Base-by-base conservation (phyloP, 2,797 vertebrate genomes). In the Sebastes elongatus region DNA sequence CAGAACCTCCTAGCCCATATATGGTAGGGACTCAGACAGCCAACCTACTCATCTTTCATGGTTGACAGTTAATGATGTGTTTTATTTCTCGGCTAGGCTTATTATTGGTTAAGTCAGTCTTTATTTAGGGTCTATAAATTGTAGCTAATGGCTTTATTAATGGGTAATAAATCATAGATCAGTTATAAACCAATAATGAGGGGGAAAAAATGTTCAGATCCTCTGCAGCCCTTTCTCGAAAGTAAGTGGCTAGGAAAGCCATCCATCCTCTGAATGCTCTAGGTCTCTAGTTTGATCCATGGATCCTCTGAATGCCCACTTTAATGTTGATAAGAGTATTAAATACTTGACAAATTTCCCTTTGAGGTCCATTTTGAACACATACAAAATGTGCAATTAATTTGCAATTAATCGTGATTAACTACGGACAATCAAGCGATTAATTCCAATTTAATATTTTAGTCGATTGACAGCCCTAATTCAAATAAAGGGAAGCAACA, bases 1-100 rank as follows among this genome's bases (percentile, higher is more conserved):
- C 99, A 99, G 94, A 98, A 94, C 77, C 60, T 98, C 57, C 95
- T 99, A 25, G 99, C 99, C 8, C 98, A 99, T 82, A 98, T 99
- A 92, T 99, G 99, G 99, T 99, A 96, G 7, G 81, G 5, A n/a
- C 18, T 38, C 27, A 28, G 11, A 9, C 8, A 16, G 10, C 2
- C 32, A 52, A 42, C 0, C 4, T 1, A 2, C n/a, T 66, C 4
- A 20, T n/a, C 20, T 55, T 59, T 32, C 20, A 57, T 22, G 5
- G 6, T 25, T 35, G 8, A 52, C 1, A 28, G 18, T 64, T 59
- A 16, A 71, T 33, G 13, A 9, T 52, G 4, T 46, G 46, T 20
- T 68, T n/a, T 53, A 49, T 73, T 35, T 49, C 11, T 69, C 7
- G 22, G 13, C 18, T 22, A 16, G 8, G 10, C 18, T 33, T 53